phyloP scores from a whole-genome alignment of 2,797 vertebrate species.

The Dendrocincla fuliginosa region DNA sequence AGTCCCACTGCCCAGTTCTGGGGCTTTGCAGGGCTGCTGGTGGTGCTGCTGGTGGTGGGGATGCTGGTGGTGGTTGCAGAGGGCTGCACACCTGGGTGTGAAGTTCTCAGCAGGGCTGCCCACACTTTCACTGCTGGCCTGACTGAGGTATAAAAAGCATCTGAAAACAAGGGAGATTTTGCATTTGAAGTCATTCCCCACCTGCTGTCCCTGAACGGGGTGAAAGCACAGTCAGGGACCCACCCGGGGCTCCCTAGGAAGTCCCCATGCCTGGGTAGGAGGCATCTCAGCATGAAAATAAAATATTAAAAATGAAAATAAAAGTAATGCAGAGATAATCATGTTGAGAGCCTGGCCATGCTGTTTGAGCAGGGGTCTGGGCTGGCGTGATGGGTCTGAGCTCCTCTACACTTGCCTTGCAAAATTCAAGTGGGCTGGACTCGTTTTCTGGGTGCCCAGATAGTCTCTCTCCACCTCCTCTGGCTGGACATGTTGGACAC shows the following conservation, averaged over 20 bases:
- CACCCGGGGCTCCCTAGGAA: neutral
- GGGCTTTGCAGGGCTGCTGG: neutral
- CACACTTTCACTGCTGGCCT: neutral
- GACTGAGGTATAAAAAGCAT: neutral
- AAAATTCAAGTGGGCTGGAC: fast-evolving
- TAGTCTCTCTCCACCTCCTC: neutral
- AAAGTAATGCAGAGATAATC: fast-evolving
- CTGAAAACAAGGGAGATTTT: neutral
- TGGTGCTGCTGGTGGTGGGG: neutral
- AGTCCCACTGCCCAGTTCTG: fast-evolving
- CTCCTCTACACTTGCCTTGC: neutral
- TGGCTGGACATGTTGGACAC: fast-evolving
- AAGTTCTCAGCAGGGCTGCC: neutral
- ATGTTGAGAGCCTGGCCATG: neutral
- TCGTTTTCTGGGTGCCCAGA: neutral
- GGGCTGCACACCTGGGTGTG: neutral
- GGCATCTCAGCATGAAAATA: neutral
- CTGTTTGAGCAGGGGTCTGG: neutral
- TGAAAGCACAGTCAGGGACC: neutral
- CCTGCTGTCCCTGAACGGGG: neutral
- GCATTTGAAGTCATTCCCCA: neutral
- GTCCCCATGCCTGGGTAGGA: neutral
- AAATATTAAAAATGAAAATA: neutral
- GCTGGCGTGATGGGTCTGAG: fast-evolving
- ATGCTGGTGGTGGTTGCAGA: neutral